A percentile compares a stretch with the other conserved stretches of the same genome.
These are phyloP conservation scores for Zele albiditarsus DNA, from an alignment of 2,888 invertebrate species.

Conservation along the genomic window DNA sequence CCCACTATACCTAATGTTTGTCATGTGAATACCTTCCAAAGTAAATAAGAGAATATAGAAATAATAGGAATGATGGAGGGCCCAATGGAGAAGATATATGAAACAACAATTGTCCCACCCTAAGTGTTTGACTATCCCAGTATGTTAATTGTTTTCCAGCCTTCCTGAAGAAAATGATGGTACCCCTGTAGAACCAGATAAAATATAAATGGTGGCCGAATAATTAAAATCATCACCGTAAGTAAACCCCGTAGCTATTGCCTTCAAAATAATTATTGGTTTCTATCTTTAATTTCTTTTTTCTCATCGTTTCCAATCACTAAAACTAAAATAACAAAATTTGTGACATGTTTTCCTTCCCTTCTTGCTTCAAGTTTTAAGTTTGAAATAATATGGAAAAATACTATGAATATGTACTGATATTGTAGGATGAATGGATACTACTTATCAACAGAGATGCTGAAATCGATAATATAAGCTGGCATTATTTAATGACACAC, in stretches of 20 bases:
- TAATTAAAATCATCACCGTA: conserved; percentile 59
- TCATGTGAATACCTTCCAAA: background rate
- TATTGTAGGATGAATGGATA: conserved; percentile 61
- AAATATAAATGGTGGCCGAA: conserved; percentile 48
- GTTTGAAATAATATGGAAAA: background rate
- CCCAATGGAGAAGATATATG: conserved; percentile 9
- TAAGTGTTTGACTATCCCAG: background rate
- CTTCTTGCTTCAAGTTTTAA: background rate
- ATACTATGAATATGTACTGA: conserved; percentile 36
- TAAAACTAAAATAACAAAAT: conserved; percentile 28
- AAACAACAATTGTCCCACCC: background rate
- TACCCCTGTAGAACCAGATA: conserved; percentile 63
- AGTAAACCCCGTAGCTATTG: conserved; percentile 63
- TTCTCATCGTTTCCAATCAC: conserved; percentile 42
- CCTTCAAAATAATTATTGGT: conserved; percentile 40
- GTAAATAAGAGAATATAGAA: background rate
- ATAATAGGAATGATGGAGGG: background rate
- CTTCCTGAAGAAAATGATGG: conserved; percentile 87
- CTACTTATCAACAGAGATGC: conserved; percentile 62
- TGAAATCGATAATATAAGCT: conserved; percentile 63
- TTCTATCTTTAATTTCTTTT: conserved; percentile 34
- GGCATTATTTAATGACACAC: conserved; percentile 48
- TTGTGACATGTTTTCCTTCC: conserved; percentile 27
- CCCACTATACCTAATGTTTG: background rate
- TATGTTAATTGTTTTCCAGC: conserved; percentile 77